A percentile compares a stretch with the other conserved stretches of the same genome.
Conservation (phyloP, 2,888 invertebrate species). For the Hemaris fuciformis region DNA sequence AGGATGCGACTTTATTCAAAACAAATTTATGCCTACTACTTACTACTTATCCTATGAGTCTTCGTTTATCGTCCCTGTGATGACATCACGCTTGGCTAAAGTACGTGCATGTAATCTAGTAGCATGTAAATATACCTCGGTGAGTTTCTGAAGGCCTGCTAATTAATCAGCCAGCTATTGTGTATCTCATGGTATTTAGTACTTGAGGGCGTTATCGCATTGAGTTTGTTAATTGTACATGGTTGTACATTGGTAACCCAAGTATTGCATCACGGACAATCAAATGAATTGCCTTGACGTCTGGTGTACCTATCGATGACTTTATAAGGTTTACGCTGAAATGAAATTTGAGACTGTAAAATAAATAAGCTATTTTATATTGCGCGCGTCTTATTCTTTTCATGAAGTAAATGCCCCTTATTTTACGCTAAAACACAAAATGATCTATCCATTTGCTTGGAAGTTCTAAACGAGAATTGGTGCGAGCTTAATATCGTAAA, state of each 20-base stretch:
- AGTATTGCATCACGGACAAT: not conserved
- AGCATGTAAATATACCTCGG: constrained; percentile 8
- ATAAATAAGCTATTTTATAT: too few relatives aligned
- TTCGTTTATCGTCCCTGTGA: constrained; percentile 14
- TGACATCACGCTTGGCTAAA: constrained; percentile 20
- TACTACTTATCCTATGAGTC: constrained; percentile 20
- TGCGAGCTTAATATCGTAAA: too few relatives aligned
- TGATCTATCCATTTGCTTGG: too few relatives aligned
- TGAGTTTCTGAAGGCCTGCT: not conserved
- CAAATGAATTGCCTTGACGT: not conserved
- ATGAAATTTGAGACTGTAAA: not conserved
- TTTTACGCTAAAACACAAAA: too few relatives aligned
- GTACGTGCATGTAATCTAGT: constrained; percentile 1
- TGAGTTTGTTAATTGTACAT: not conserved
- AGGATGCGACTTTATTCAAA: constrained; percentile 19
- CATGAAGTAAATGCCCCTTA: too few relatives aligned
- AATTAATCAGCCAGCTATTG: not conserved
- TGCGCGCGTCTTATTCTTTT: too few relatives aligned
- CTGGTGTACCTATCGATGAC: not conserved
- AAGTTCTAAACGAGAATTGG: too few relatives aligned
- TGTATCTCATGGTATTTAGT: not conserved
- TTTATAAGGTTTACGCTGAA: not conserved
- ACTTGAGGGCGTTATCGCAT: not conserved
- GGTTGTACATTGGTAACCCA: not conserved
- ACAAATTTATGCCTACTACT: constrained; percentile 26